Percentiles rank a stretch among this genome's conserved stretches.
These are phyloP conservation scores for Chamaetylas fuelleborni DNA, from an alignment of 2,113 vertebrate species.

Conservation along the genomic window DNA sequence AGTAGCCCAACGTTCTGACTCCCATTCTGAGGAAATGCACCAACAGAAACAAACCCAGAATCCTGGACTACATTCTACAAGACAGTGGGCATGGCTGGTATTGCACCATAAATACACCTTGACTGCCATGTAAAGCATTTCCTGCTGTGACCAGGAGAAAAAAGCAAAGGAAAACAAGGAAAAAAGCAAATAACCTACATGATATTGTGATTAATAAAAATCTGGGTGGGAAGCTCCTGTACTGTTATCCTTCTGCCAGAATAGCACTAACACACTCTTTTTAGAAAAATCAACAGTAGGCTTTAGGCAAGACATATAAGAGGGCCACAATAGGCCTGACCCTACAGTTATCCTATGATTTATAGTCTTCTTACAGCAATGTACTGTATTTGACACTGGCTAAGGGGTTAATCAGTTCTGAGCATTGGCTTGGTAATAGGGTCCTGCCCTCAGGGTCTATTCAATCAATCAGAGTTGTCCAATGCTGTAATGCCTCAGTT, in stretches of 20 bases:
- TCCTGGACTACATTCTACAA: background rate
- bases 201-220: background rate
- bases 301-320: slow-evolving; percentile 40
- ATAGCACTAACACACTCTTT: background rate
- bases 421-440: slow-evolving; percentile 58
- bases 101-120: background rate
- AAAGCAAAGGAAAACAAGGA: background rate
- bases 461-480: slow-evolving; percentile 64
- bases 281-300: slow-evolving; percentile 41
- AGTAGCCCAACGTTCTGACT: background rate
- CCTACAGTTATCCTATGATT: slow-evolving; percentile 59
- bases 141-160: background rate
- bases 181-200: background rate
- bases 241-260: background rate
- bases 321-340: slow-evolving; percentile 47
- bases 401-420: slow-evolving; percentile 64
- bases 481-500: slow-evolving; percentile 26
- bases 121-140: background rate
- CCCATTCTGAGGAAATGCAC: background rate
- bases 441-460: slow-evolving; percentile 57
- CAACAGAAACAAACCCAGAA: background rate
- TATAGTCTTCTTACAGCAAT: slow-evolving; percentile 51
- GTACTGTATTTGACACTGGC: slow-evolving; percentile 57
- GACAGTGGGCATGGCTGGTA: background rate
- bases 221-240: background rate